These are phyloP conservation scores for Orchestia grillus DNA, from an alignment of 1,140 invertebrate species.

Conservation along the genomic window DNA sequence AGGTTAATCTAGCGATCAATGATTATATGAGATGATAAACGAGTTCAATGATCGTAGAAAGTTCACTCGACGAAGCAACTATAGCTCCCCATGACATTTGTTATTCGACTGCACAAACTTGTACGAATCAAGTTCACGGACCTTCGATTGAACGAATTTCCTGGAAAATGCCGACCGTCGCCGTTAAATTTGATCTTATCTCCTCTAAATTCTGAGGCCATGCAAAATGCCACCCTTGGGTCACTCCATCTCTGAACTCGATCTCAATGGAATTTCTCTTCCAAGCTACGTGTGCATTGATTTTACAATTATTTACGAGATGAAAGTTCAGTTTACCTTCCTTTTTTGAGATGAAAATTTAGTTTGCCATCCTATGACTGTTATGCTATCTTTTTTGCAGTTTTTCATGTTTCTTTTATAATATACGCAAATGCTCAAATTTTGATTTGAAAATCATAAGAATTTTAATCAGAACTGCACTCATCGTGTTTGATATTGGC, in stretches of 20 bases:
- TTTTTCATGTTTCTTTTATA: background rate
- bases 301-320: background rate
- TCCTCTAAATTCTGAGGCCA: slow-evolving; percentile 12
- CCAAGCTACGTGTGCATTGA: background rate
- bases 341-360: background rate
- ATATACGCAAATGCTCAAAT: background rate
- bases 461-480: background rate
- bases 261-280: background rate
- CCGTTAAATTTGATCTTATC: slow-evolving; percentile 33
- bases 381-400: background rate
- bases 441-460: background rate
- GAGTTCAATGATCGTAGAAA: background rate
- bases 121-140: slow-evolving; percentile 17
- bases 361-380: background rate
- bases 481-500: background rate
- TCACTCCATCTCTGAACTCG: slow-evolving; percentile 13
- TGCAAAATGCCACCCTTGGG: slow-evolving; percentile 19
- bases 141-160: slow-evolving; percentile 20
- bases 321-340: background rate
- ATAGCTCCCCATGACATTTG: background rate
- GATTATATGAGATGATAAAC: background rate
- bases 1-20: background rate
- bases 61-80: background rate
- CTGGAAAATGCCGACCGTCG: background rate
- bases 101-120: background rate